phyloP scores from a whole-genome alignment of 2,888 invertebrate genomes.

The Orthosia gracilis region DNA sequence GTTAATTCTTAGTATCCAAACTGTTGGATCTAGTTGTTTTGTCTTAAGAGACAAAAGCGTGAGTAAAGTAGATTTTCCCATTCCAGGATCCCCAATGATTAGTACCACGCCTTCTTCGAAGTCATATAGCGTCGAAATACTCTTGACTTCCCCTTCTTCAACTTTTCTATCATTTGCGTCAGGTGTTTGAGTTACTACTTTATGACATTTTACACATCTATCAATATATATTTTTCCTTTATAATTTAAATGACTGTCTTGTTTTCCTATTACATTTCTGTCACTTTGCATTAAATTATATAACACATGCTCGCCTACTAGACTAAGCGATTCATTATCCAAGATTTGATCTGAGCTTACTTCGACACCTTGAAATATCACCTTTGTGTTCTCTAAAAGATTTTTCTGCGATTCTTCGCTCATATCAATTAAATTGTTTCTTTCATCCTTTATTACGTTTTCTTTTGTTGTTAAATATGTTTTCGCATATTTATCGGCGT shows the following conservation, averaged over 20 bases:
- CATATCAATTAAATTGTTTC: not conserved
- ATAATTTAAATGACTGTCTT: not conserved
- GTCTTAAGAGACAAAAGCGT: constrained; percentile 47
- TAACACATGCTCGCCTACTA: not conserved
- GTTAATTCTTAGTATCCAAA: constrained; percentile 52
- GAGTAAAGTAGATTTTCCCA: constrained; percentile 60
- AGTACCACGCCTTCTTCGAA: not conserved
- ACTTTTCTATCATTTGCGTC: not conserved
- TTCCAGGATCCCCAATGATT: constrained; percentile 12
- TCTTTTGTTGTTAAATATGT: not conserved
- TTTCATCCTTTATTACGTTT: not conserved
- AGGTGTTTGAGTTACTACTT: too few species aligned
- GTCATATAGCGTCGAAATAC: not conserved
- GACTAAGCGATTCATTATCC: not conserved
- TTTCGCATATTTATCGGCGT: not conserved
- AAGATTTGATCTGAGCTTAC: not conserved
- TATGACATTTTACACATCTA: too few species aligned
- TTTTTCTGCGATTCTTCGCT: not conserved
- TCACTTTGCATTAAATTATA: not conserved
- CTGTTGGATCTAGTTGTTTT: constrained; percentile 22
- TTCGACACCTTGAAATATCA: not conserved
- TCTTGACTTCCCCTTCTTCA: not conserved
- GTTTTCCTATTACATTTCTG: not conserved
- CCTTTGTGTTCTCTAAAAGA: not conserved
- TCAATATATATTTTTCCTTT: too few species aligned